Base-by-base conservation (phyloP, 2,113 vertebrate genomes). In the Pygoscelis adeliae region DNA sequence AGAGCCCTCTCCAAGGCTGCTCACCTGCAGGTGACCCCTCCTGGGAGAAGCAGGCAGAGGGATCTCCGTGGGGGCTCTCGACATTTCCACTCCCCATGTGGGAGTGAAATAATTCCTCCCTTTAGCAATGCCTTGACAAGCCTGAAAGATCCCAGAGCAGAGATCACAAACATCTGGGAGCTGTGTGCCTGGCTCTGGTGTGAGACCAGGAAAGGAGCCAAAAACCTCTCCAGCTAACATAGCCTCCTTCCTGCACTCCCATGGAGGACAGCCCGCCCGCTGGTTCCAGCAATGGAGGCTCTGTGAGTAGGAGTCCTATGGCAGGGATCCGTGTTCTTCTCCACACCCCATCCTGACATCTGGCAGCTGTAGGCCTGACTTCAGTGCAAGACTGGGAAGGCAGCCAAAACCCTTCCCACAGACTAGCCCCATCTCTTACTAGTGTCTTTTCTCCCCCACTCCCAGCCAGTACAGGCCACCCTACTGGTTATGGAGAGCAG, bases 111-210 rank as follows among this genome's bases (percentile, higher is more conserved):
- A 87, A 88, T 82, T 93, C 52, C 36, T 89, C 40, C 67, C 40
- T 85, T 93, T 87, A 86, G 18, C 36, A 83, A 74, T 5, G 26
- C 38, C 36, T 91, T 95, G 90, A 95, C 90, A 96, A 95, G 63
- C 46, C 87, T 96, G 89, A 97, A 93, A 94, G 71, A 95, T 91
- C 50, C 34, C 90, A 96, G 83, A 96, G 77, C 58, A 96, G 62
- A 73, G 63, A 83, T 91, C 95, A 71, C 92, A 91, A 80, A 89
- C n/a, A 87, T 83, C 67, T 92, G 88, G 49, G 56, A 96, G 56
- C 53, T 86, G 69, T 83, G 85, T 90, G 85, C 93, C 92, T 93
- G 84, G 84, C 67, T 72, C 73, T 13, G 2, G 63, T 61, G 80
- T 95, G 72, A 97, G 86, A 86, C 29, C 58, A 86, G 87, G 71